Evolutionary conservation across 2,888 invertebrate genomes (phyloP), one percentile per base, ranked within the genome.

Genomic region (Heliconius ethilla): DNA sequence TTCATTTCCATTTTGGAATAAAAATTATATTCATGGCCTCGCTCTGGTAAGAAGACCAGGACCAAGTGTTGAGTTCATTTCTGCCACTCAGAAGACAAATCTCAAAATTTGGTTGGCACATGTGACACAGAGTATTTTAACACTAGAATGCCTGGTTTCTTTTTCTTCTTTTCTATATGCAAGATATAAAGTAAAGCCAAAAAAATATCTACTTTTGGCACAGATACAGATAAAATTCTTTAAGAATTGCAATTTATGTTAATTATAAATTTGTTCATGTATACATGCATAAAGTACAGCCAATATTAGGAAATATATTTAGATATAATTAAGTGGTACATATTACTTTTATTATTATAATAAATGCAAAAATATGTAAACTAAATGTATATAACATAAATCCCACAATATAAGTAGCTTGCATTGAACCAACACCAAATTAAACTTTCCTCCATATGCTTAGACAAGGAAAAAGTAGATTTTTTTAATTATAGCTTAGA

Each of bases 131-230:
- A 51, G 51, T 51, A 51, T 51, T 51, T 51, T 51, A 51, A 51
- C 22, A 51, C 51, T 51, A 51, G 22, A 51, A 51, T 51, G 51
- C 9, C 18, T 51, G 51, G 7, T 7, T 51, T 2, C 59, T 45
- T 45, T 45, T 13, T 13, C 45, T 45, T 13, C 45, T 59, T 4
- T 59, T 22, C 59, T 59, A 59, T 22, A n/a, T n/a, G 11, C 59
- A n/a, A 10, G n/a, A n/a, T 59, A 59, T 4, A 59, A n/a, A n/a
- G n/a, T n/a, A n/a, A 59, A n/a, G n/a, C 59, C 7, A 22, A 75
- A 72, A 33, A 78, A 80, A 80, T 67, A n/a, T 59, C 33, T 65
- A 5, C 22, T 25, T 6, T 76, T 79, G 76, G 66, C 76, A 65
- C 55, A 27, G 59, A 40, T 72, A 63, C 62, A 73, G 37, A 33